Conservation (phyloP, 2,113 vertebrate genomes). For the Cervus canadensis region DNA sequence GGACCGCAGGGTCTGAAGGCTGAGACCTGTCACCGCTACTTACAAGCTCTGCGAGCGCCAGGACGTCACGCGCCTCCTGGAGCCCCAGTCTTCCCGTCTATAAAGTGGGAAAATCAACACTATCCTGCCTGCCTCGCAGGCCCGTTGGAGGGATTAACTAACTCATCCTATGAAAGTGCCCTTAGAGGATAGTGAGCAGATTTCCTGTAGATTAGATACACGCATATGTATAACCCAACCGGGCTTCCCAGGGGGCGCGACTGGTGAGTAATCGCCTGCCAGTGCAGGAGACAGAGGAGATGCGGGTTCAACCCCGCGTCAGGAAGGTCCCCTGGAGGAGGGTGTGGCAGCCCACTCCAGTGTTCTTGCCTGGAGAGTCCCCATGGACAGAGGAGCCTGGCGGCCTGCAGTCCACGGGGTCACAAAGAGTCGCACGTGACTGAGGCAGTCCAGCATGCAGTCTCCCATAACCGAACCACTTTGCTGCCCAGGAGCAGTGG, state of each 20-base stretch:
- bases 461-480: not conserved
- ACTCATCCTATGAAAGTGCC: not conserved
- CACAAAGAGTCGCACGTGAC: not conserved
- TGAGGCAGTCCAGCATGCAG: not conserved
- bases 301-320: not conserved
- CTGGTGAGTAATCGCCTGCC: not conserved
- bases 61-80: not conserved
- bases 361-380: not conserved
- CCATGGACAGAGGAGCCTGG: not conserved
- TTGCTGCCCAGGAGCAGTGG: not conserved
- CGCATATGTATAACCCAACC: not conserved
- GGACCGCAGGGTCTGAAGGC: not conserved
- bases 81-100: not conserved
- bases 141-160: accelerated
- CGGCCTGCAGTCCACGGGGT: accelerated
- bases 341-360: not conserved
- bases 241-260: not conserved
- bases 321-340: not conserved
- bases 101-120: not conserved
- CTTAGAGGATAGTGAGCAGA: not conserved
- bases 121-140: not conserved
- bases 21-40: not conserved
- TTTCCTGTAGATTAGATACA: not conserved
- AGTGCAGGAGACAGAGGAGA: not conserved
- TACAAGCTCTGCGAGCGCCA: not conserved